These are phyloP conservation scores for Aphelenchoides avenae DNA, from an alignment of 1,140 invertebrate genomes.

Conservation along the genomic window DNA sequence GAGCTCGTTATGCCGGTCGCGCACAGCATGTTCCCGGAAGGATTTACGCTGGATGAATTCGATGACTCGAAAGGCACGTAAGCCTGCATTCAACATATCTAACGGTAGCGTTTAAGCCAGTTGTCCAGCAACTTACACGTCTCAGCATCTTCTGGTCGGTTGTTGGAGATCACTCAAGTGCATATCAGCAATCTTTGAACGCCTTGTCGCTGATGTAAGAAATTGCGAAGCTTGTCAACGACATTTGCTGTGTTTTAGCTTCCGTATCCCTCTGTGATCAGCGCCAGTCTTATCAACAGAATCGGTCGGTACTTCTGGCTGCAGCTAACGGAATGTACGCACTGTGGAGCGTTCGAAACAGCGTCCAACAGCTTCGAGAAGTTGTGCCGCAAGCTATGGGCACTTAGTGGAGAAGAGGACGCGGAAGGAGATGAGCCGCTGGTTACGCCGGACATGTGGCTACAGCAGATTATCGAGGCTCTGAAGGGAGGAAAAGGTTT, in stretches of 20 bases:
- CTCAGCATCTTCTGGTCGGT: slow-evolving; percentile 37
- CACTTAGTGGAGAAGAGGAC: too few relatives aligned
- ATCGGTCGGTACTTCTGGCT: slow-evolving; percentile 50
- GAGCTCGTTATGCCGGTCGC: slow-evolving; percentile 27
- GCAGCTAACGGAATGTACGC: slow-evolving; percentile 48
- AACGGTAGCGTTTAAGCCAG: neutral
- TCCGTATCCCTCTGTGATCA: too few relatives aligned
- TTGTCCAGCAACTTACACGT: neutral
- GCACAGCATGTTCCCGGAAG: slow-evolving; percentile 33
- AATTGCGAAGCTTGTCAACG: too few relatives aligned
- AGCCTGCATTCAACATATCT: slow-evolving; percentile 5
- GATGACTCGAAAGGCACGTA: neutral
- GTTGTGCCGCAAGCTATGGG: slow-evolving; percentile 40
- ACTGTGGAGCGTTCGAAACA: slow-evolving; percentile 49
- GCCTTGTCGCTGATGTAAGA: too few relatives aligned
- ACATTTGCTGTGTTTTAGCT: too few relatives aligned
- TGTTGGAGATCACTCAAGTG: slow-evolving; percentile 50
- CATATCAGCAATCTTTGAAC: slow-evolving; percentile 42
- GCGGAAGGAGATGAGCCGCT: too few relatives aligned
- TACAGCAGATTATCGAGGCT: slow-evolving; percentile 34
- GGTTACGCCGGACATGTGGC: slow-evolving; percentile 34
- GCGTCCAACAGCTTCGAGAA: slow-evolving; percentile 44
- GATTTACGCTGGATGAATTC: slow-evolving; percentile 25
- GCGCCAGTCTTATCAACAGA: slow-evolving; percentile 9
- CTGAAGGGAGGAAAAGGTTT: slow-evolving; percentile 35